Conservation (phyloP, 2,888 invertebrate genomes). For the Plagiodera versicolora region DNA sequence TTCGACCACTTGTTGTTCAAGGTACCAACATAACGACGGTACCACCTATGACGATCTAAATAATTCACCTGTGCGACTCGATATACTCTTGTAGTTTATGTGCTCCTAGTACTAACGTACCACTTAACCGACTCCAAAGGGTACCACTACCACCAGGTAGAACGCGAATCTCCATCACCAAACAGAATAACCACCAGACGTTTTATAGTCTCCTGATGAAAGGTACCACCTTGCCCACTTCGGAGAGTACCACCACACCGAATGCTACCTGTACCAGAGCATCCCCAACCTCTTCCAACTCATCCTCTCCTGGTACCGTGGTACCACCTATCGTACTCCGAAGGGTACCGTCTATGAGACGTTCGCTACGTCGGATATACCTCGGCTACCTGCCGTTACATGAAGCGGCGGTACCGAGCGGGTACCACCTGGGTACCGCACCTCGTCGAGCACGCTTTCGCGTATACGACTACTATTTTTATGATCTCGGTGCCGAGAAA, state of each 20-base stretch:
- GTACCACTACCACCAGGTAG: slow-evolving; percentile 16
- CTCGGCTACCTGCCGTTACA: slow-evolving; percentile 17
- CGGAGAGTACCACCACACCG: slow-evolving; percentile 17
- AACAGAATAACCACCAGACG: not conserved
- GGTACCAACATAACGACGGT: not conserved
- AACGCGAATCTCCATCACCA: no score
- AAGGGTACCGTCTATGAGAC: slow-evolving; percentile 26
- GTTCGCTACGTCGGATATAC: slow-evolving; percentile 5
- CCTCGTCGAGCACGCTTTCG: slow-evolving; percentile 16
- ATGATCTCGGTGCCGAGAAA: slow-evolving; percentile 10
- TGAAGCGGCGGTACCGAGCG: slow-evolving; percentile 3
- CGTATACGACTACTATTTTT: slow-evolving; percentile 11
- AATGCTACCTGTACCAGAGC: no score
- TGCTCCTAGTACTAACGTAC: slow-evolving; percentile 27
- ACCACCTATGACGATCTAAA: no score
- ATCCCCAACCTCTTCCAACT: not conserved
- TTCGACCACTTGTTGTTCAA: not conserved
- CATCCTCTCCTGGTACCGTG: not conserved
- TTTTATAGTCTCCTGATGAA: slow-evolving; percentile 24
- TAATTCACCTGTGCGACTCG: no score
- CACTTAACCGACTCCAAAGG: slow-evolving; percentile 33
- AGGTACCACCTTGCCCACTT: slow-evolving; percentile 36
- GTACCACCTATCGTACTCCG: not conserved
- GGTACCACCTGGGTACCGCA: slow-evolving; percentile 3
- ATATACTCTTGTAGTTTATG: not conserved